Evolutionary conservation across 2,797 vertebrate species (phyloP), one percentile per base, ranked within the genome.

Genomic region (Poecile montanus): DNA sequence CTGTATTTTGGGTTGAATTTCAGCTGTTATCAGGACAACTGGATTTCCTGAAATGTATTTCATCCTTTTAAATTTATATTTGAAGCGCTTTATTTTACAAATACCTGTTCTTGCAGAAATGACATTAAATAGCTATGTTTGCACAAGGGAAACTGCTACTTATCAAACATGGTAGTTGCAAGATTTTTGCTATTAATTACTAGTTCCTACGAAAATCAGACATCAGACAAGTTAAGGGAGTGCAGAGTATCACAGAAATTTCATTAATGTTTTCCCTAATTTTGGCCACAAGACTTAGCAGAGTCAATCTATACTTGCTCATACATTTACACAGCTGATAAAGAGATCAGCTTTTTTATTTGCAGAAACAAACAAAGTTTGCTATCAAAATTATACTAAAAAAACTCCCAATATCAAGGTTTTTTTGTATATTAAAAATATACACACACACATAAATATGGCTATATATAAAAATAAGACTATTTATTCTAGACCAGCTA

Each of bases 361-460:
- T 27, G 19, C 6, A 42, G 44, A 58, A 50, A 68, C 57, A 53
- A 94, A 78, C 7, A 61, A 48, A 14, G 9, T 47, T 34, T 86
- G 16, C 6, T 42, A 57, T 30, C 51, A 53, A 67, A 63, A 56
- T 16, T 17, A 7, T 11, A 51, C 11, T n/a, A 21, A 47, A 57
- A 65, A 83, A 50, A 6, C 63, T 26, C 36, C 13, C 8, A 23
- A 30, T 45, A 44, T 19, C 3, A 79, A 66, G 7, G 6, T 14
- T 40, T 4, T 26, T 50, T 19, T 10, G 8, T 12, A 8, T 11
- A 48, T 54, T 57, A 68, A 68, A 83, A 76, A 27, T 8, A 34
- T 2, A 32, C 2, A 11, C 7, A 30, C 7, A 66, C 1, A 45
- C 1, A 38, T 2, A 4, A 16, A 27, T 8, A 10, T 2, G n/a